Percentiles rank a stretch among this genome's conserved stretches.
Evolutionary conservation across 2,888 invertebrate genomes (phyloP).

Genomic region (Mesorhabditis belari): DNA sequence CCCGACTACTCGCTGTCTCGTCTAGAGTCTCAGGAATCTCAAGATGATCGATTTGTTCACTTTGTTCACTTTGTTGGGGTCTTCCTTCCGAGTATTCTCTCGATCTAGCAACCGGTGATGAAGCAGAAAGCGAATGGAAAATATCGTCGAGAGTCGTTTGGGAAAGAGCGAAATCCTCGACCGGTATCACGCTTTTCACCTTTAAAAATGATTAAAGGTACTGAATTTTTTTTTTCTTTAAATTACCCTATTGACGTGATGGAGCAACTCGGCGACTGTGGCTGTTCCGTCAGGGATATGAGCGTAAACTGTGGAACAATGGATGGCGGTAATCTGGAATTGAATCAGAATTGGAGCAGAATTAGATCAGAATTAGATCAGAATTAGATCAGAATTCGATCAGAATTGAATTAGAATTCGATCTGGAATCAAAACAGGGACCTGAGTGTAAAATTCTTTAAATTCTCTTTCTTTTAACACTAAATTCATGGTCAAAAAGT

Average conservation of each 20-base stretch:
- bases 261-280: slow-evolving; percentile 22
- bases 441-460: background rate
- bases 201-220: too few relatives aligned
- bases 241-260: slow-evolving; percentile 27
- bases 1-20: too few relatives aligned
- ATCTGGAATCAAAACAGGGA: background rate
- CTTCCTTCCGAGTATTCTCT: background rate
- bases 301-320: slow-evolving; percentile 22
- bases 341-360: too few relatives aligned
- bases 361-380: too few relatives aligned
- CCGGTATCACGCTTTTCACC: slow-evolving; percentile 13
- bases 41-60: too few relatives aligned
- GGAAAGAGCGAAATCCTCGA: slow-evolving; percentile 40
- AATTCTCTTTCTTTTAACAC: too few relatives aligned
- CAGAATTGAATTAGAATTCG: too few relatives aligned
- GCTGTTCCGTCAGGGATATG: slow-evolving; percentile 15
- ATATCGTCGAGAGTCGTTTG: slow-evolving; percentile 47
- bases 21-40: too few relatives aligned
- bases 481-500: too few relatives aligned
- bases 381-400: too few relatives aligned
- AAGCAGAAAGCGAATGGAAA: slow-evolving; percentile 28
- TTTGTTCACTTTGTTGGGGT: too few relatives aligned
- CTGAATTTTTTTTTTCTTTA: background rate
- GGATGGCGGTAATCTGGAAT: slow-evolving; percentile 10
- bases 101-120: background rate